These are phyloP conservation scores for Brienomyrus longianalis DNA, from an alignment of 2,113 vertebrate genomes.

Conservation along the genomic window DNA sequence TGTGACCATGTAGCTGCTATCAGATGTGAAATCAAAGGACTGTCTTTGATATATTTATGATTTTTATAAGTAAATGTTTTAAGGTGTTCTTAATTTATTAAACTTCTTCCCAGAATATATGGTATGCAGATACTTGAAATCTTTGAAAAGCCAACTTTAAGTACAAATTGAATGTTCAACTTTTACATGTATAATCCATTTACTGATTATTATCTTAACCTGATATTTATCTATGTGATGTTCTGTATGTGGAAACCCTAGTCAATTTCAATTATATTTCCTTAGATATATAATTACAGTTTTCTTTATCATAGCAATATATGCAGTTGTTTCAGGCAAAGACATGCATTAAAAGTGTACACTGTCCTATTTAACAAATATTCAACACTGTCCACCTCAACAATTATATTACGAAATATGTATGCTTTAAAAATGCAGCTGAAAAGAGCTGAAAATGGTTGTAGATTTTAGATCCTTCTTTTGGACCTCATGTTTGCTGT, in stretches of 20 bases:
- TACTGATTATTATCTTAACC: conserved; percentile 60
- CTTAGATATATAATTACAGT: conserved; percentile 43
- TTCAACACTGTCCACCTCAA: conserved; percentile 25
- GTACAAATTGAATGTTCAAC: conserved; percentile 46
- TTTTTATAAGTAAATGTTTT: conserved; percentile 60
- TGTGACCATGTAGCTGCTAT: conserved; percentile 81
- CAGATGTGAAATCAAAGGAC: conserved; percentile 68
- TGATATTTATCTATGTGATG: conserved; percentile 63
- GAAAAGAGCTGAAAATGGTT: background rate
- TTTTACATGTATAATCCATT: conserved; percentile 62
- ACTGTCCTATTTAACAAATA: conserved; percentile 32
- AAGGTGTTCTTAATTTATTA: conserved; percentile 54
- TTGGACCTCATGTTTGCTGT: background rate
- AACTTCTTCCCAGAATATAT: conserved; percentile 56
- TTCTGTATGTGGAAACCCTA: conserved; percentile 64
- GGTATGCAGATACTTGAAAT: conserved; percentile 65
- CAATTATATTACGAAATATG: conserved; percentile 4
- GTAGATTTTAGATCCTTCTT: background rate
- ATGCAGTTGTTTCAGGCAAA: conserved; percentile 57
- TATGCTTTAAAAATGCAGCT: conserved; percentile 19
- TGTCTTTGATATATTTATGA: conserved; percentile 56
- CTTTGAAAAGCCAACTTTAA: conserved; percentile 35
- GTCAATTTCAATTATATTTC: conserved; percentile 54
- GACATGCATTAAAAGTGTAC: conserved; percentile 35
- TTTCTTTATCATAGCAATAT: conserved; percentile 60